These are phyloP conservation scores for Leptobrachium leishanense DNA, from an alignment of 2,113 vertebrate species.

Conservation along the genomic window DNA sequence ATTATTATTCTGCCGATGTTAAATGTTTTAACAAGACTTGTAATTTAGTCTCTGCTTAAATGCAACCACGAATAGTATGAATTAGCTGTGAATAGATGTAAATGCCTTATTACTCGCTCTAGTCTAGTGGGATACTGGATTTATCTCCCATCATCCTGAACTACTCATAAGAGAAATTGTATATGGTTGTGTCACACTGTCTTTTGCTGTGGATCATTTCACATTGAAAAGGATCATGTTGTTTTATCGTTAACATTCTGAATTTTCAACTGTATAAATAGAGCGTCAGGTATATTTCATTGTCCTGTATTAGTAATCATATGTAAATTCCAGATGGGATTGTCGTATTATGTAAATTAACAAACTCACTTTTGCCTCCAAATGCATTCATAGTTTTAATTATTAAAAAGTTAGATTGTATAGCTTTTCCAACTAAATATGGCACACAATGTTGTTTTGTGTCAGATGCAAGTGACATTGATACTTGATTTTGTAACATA, in stretches of 20 bases:
- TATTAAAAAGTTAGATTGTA: too few species aligned
- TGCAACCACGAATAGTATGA: background rate
- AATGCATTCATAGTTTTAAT: too few species aligned
- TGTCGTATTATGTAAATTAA: too few species aligned
- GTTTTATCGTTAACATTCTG: background rate
- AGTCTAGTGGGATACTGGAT: background rate
- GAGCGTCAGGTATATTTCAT: too few species aligned
- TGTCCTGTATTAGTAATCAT: too few species aligned
- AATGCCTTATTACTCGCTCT: background rate
- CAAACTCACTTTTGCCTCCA: too few species aligned
- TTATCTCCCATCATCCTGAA: background rate
- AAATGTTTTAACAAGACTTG: background rate
- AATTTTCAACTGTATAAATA: background rate
- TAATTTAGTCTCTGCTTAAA: conserved; percentile 2
- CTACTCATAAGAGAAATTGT: background rate
- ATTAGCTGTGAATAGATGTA: background rate
- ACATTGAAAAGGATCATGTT: background rate
- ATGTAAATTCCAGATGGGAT: too few species aligned
- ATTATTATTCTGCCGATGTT: background rate
- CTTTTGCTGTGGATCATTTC: background rate
- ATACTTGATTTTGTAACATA: too few species aligned
- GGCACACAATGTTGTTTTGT: too few species aligned
- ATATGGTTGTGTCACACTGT: background rate
- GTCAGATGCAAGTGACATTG: too few species aligned
- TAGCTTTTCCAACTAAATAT: too few species aligned